phyloP scores from a whole-genome alignment of 2,797 vertebrate species.

The Diglossa cyanea region DNA sequence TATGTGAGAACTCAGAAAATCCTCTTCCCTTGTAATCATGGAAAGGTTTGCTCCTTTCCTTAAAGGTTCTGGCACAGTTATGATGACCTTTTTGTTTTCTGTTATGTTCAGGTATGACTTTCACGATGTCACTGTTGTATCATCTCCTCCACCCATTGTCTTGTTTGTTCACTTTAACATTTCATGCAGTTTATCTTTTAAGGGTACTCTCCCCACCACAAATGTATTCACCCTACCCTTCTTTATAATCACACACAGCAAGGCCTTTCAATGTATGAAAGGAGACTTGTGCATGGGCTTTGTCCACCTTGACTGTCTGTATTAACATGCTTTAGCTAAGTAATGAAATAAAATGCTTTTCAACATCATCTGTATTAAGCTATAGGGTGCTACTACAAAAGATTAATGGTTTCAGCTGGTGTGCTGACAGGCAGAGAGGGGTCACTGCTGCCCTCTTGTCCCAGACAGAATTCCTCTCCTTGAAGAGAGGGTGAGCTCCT shows the following conservation, averaged over 20 bases:
- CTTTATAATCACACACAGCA: background rate
- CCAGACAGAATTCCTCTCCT: slow-evolving; percentile 7
- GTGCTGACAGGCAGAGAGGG: background rate
- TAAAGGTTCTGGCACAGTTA: background rate
- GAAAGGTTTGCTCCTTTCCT: background rate
- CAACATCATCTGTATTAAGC: background rate
- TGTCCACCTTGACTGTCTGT: background rate
- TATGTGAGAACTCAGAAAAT: background rate
- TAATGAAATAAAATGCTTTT: slow-evolving; percentile 4
- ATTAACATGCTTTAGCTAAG: background rate
- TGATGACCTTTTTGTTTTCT: background rate
- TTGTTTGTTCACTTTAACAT: background rate
- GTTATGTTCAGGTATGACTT: background rate
- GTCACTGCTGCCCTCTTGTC: slow-evolving; percentile 8
- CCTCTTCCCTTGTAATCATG: background rate
- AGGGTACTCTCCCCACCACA: background rate
- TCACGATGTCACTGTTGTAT: background rate
- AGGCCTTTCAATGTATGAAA: background rate
- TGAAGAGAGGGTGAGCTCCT: background rate
- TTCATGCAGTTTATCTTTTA: background rate
- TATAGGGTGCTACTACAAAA: background rate
- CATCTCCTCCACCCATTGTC: background rate
- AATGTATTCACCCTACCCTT: background rate
- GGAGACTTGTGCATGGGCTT: background rate
- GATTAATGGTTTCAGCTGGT: background rate